These are phyloP conservation scores for Leptoclinus maculatus DNA, from an alignment of 2,797 vertebrate genomes.

Conservation along the genomic window DNA sequence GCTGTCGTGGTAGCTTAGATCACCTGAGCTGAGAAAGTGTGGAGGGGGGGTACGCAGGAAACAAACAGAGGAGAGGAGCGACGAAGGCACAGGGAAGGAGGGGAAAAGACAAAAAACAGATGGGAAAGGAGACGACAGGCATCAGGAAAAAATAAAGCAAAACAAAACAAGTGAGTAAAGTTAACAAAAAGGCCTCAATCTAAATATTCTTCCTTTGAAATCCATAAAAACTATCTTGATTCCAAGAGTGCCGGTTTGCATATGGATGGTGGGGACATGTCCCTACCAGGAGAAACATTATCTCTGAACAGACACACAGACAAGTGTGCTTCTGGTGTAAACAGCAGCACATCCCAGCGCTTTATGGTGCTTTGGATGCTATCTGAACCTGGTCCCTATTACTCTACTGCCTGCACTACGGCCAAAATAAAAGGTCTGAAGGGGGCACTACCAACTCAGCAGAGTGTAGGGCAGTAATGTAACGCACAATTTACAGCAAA, in stretches of 20 bases:
- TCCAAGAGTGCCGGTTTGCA: not conserved
- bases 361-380: not conserved
- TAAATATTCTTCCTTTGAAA: not conserved
- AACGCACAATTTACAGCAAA: not conserved
- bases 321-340: no score
- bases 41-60: conserved; percentile 10
- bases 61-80: conserved; percentile 14
- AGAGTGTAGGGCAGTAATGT: not conserved
- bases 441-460: not conserved
- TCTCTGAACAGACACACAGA: no score
- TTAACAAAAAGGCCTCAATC: not conserved
- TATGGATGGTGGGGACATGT: not conserved
- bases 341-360: no score
- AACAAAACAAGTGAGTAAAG: conserved; percentile 17
- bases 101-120: conserved; percentile 22
- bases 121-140: conserved; percentile 40
- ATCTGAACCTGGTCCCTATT: no score
- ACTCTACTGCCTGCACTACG: no score
- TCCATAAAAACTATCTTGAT: no score
- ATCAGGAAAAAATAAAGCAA: conserved; percentile 6
- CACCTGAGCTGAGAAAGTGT: conserved; percentile 45
- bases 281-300: no score
- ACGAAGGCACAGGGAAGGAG: not conserved
- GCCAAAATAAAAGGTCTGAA: no score
- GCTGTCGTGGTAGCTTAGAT: conserved; percentile 69